phyloP scores from a whole-genome alignment of 2,888 invertebrate genomes.

The Aleiodes alternator region DNA sequence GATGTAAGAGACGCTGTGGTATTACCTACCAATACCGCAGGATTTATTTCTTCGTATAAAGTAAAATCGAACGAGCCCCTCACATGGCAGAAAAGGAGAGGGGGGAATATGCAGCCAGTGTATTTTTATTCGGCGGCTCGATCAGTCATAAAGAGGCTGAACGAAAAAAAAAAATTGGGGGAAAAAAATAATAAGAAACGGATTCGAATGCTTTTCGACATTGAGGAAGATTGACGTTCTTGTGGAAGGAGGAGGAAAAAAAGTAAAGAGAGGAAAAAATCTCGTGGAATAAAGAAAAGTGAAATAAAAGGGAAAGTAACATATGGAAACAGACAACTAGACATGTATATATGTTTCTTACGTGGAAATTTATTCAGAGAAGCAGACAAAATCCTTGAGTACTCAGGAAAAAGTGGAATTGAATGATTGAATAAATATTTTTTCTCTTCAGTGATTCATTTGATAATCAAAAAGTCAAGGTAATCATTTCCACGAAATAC shows the following conservation, averaged over 20 bases:
- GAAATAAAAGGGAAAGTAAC: conserved; percentile 42
- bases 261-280: conserved; percentile 8
- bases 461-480: no score
- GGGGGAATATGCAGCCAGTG: conserved; percentile 53
- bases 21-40: conserved; percentile 67
- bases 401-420: no score
- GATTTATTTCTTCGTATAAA: conserved; percentile 64
- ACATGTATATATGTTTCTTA: conserved; percentile 30
- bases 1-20: conserved; percentile 49
- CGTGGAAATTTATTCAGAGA: not conserved
- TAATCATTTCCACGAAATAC: not conserved
- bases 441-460: no score
- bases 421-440: no score
- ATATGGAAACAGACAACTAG: conserved; percentile 15
- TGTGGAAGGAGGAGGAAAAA: not conserved
- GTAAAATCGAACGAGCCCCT: conserved; percentile 49
- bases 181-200: conserved; percentile 44
- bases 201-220: conserved; percentile 37
- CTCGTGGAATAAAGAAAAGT: not conserved
- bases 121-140: conserved; percentile 59
- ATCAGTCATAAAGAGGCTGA: conserved; percentile 37
- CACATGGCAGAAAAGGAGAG: conserved; percentile 42
- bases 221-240: conserved; percentile 42
- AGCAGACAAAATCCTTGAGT: not conserved
- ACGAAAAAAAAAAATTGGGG: not conserved